These are phyloP conservation scores for Desoria tigrina DNA, from an alignment of 2,888 invertebrate genomes.

Conservation along the genomic window DNA sequence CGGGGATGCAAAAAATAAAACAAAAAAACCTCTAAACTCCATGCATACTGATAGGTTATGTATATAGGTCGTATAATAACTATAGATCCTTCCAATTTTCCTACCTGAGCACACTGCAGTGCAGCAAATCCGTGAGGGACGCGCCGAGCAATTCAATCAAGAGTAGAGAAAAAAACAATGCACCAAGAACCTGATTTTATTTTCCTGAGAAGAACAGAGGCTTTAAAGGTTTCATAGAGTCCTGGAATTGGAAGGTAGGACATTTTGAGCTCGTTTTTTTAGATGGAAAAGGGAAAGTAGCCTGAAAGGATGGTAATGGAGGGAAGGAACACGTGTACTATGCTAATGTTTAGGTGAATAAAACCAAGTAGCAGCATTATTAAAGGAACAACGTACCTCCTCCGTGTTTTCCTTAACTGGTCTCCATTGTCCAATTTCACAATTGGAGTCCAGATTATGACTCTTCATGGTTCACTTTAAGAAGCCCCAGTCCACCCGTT, in stretches of 20 bases:
- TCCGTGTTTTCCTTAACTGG: slow-evolving; percentile 10
- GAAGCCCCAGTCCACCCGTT: background rate
- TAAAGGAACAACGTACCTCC: background rate
- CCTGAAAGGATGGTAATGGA: background rate
- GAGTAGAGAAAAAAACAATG: too few relatives aligned
- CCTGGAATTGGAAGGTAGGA: background rate
- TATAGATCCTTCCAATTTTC: too few relatives aligned
- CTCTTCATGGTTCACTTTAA: background rate
- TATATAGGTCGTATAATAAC: too few relatives aligned
- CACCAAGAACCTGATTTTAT: too few relatives aligned
- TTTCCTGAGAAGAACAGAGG: too few relatives aligned
- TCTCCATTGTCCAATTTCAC: slow-evolving; percentile 12
- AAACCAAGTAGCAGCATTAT: background rate
- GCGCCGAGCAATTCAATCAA: too few relatives aligned
- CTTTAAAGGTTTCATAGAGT: too few relatives aligned
- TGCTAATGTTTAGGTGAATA: slow-evolving; percentile 15
- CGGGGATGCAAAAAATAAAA: too few relatives aligned
- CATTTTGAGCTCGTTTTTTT: background rate
- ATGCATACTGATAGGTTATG: too few relatives aligned
- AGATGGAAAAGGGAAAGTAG: background rate
- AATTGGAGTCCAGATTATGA: slow-evolving; percentile 10
- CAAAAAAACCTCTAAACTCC: too few relatives aligned
- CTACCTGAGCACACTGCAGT: too few relatives aligned
- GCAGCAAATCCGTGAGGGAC: too few relatives aligned
- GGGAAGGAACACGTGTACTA: background rate